phyloP scores from a whole-genome alignment of 2,797 vertebrate genomes.

The Cyprinella venusta region DNA sequence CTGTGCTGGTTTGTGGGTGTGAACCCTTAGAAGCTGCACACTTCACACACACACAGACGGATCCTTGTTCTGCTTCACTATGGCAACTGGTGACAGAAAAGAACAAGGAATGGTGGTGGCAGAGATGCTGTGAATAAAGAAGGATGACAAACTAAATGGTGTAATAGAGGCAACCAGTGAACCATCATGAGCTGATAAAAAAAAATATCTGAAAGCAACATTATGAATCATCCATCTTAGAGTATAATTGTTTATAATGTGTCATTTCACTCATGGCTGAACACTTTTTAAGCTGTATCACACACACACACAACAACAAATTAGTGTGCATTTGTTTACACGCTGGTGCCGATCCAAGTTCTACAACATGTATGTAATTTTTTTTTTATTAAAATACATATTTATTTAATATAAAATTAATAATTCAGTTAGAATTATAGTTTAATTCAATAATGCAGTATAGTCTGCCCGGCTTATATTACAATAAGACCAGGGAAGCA shows the following conservation, averaged over 20 bases:
- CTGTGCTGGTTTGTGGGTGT: not conserved
- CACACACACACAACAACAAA: not conserved
- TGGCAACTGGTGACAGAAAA: conserved; percentile 28
- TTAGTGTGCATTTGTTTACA: not conserved
- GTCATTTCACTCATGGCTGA: conserved; percentile 10
- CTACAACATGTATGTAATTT: no score
- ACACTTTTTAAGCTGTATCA: conserved; percentile 4
- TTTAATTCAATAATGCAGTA: no score
- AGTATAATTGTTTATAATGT: conserved; percentile 4
- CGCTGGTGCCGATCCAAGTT: not conserved
- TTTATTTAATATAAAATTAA: not conserved
- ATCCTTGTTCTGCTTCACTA: conserved; percentile 25
- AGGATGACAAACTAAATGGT: conserved; percentile 9
- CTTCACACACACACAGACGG: conserved; percentile 28
- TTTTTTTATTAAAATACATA: not conserved
- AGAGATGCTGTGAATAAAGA: not conserved
- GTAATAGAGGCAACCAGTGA: not conserved
- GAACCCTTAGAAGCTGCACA: not conserved
- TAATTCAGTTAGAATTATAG: not conserved
- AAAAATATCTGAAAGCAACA: conserved; percentile 7
- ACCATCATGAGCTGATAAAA: conserved; percentile 9
- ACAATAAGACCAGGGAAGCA: not conserved
- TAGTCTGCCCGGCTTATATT: not conserved
- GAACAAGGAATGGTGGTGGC: conserved; percentile 6
- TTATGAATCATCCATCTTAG: not conserved